Base-by-base conservation (phyloP, 2,797 vertebrate genomes). In the Scolopax rusticola region DNA sequence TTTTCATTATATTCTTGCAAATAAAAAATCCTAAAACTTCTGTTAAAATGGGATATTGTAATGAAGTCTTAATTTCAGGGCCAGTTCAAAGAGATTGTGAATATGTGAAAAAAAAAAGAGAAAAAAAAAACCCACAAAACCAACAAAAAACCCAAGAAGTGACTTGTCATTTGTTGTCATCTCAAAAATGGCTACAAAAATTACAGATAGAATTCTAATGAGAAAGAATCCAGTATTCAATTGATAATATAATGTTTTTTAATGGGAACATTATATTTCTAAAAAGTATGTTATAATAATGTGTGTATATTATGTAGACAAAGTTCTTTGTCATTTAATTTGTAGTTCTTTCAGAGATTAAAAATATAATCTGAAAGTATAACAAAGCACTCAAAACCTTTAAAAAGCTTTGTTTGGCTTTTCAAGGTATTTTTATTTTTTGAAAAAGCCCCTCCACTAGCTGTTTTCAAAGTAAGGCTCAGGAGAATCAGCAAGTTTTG, bases 301-400 rank as follows among this genome's bases (percentile, higher is more conserved):
- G 0, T 41, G 4, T 48, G 2, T 23, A 5, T 81, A 43, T 21
- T 70, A 68, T 2, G 1, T 77, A 71, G 12, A 56, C 1, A 57
- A 0, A 21, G 15, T 11, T 79, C 63, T 57, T 64, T 45, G 3
- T 40, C 57, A 76, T 56, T 45, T 11, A 33, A 40, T 36, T 71
- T 65, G n/a, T 43, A 41, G 3, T 50, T 14, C 3, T 77, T 77
- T 70, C 11, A 65, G 15, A 70, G 17, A 36, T 5, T 4, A 69
- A 30, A 47, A 3, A 33, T 15, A 16, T 40, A 32, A 4, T n/a
- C 16, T 32, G 17, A 36, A 86, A 77, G 4, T 27, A 20, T 20
- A 45, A 36, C 0, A 23, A 54, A 40, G 27, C 1, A 43, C 7
- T 17, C 6, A 45, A 82, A 81, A 25, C 1, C 8, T 65, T 47